Percentiles rank a stretch among this genome's conserved stretches.
These are phyloP conservation scores for cattle (Bos taurus) DNA, from an alignment of 2,113 vertebrate genomes.

Conservation along the genomic window ARS-UCD2.0 NC_037332.1:80067501-80068000, in stretches of 20 bases:
- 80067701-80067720: neutral
- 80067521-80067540: neutral
- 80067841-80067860: accelerated
- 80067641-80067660: neutral
- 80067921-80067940: neutral
- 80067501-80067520: neutral
- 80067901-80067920: neutral
- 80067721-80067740: neutral
- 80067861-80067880: accelerated
- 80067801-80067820: neutral
- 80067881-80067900: neutral
- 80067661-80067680: neutral
- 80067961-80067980: neutral
- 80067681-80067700: neutral
- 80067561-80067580: neutral
- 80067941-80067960: neutral
- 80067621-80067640: neutral
- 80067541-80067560: neutral
- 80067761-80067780: neutral
- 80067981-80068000: no score
- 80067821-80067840: neutral
- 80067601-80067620: neutral
- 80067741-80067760: neutral
- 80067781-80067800: neutral
- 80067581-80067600: neutral